Percentiles rank a stretch among this genome's conserved stretches.
These are phyloP conservation scores for Standfussiana lucernea DNA, from an alignment of 2,888 invertebrate genomes.

Conservation along the genomic window DNA sequence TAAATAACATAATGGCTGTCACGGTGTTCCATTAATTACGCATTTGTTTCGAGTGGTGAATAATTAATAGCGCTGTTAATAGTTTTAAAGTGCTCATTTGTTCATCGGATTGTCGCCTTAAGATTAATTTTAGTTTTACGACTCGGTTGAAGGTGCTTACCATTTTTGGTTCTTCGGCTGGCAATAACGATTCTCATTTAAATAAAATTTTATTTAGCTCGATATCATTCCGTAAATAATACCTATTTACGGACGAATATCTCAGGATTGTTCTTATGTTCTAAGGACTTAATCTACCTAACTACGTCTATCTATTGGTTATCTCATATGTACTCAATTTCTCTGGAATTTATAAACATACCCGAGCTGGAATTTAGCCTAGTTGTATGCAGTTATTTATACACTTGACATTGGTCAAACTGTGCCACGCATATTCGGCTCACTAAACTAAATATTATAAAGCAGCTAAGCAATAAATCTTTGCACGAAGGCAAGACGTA, in stretches of 20 bases:
- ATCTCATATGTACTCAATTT: conserved; percentile 38
- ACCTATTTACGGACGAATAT: not conserved
- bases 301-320: conserved; percentile 7
- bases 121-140: conserved; percentile 37
- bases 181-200: conserved; percentile 1
- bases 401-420: conserved; percentile 61
- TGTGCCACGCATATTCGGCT: conserved; percentile 54
- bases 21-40: conserved; percentile 39
- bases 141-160: not conserved
- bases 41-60: conserved; percentile 41
- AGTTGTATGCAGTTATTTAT: conserved; percentile 59
- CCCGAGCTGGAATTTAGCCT: conserved; percentile 54
- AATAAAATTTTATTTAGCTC: conserved; percentile 20
- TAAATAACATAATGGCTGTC: conserved; percentile 27
- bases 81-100: conserved; percentile 43
- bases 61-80: conserved; percentile 46
- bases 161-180: not conserved
- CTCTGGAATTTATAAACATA: conserved; percentile 53
- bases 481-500: conserved; percentile 28
- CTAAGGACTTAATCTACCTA: conserved; percentile 1
- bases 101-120: conserved; percentile 31
- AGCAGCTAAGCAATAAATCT: conserved; percentile 49
- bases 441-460: conserved; percentile 51
- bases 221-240: not conserved
- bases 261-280: conserved; percentile 5